These are phyloP conservation scores for Chionoecetes opilio DNA, from an alignment of 1,140 invertebrate genomes.

Conservation along the genomic window DNA sequence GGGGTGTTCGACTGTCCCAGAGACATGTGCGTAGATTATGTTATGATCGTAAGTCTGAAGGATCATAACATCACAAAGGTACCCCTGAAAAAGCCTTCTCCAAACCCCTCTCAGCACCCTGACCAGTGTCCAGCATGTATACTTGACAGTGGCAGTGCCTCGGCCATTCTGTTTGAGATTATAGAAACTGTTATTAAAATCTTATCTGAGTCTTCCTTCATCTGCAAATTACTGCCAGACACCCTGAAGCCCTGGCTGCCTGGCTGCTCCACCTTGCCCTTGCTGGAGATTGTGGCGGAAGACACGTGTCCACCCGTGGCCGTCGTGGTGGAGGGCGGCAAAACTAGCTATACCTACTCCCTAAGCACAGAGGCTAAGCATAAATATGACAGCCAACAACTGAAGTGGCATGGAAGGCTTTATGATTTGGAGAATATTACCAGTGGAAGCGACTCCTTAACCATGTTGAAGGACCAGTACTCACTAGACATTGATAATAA, in stretches of 20 bases:
- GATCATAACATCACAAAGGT: slow-evolving; percentile 45
- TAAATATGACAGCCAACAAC: background rate
- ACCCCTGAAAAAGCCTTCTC: background rate
- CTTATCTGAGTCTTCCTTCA: background rate
- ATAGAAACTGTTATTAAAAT: background rate
- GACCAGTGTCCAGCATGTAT: background rate
- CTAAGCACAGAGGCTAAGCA: background rate
- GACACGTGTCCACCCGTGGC: slow-evolving; percentile 40
- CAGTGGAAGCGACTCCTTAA: background rate
- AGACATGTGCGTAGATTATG: slow-evolving; percentile 35
- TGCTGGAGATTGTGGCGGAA: background rate
- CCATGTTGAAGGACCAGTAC: slow-evolving; percentile 2
- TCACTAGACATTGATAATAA: background rate
- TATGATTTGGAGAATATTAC: slow-evolving; percentile 43
- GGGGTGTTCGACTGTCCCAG: slow-evolving; percentile 34
- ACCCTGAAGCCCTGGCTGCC: background rate
- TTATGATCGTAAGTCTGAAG: slow-evolving; percentile 39
- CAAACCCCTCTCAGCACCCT: background rate
- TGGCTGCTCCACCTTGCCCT: background rate
- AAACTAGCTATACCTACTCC: slow-evolving; percentile 45
- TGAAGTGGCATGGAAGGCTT: slow-evolving; percentile 47
- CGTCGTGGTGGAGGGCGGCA: background rate
- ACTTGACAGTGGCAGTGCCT: background rate
- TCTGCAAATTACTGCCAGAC: slow-evolving; percentile 57
- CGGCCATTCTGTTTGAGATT: slow-evolving; percentile 32